Percentiles rank a stretch among this genome's conserved stretches.
phyloP scores from a whole-genome alignment of 23 tunicate genomes.

The Halocynthia roretzi region DNA sequence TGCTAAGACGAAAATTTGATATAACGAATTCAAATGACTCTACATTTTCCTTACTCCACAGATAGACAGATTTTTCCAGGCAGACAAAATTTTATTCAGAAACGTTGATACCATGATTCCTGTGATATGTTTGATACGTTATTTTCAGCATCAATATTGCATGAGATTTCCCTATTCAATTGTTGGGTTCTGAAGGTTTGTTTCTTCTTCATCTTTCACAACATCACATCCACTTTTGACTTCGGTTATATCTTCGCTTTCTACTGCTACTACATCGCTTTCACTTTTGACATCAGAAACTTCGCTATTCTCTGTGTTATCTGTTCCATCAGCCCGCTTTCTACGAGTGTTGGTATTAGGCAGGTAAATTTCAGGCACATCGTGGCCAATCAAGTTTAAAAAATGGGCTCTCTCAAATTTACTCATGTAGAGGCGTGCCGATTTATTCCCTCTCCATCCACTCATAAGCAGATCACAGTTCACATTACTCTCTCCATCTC shows the following conservation, averaged over 20 bases:
- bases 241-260: background rate
- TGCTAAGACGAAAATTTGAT: no score
- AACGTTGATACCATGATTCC: no score
- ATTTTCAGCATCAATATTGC: no score
- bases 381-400: slow-evolving; percentile 68
- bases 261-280: background rate
- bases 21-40: no score
- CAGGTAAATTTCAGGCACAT: slow-evolving; percentile 57
- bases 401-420: slow-evolving; percentile 86
- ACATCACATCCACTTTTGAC: no score
- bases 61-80: no score
- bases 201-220: no score
- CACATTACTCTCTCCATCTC: slow-evolving; percentile 27
- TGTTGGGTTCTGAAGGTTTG: no score
- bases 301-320: slow-evolving; percentile 7
- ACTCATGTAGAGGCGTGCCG: slow-evolving; percentile 65
- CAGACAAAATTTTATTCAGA: no score
- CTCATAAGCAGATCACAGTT: slow-evolving; percentile 60
- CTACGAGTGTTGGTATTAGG: slow-evolving; percentile 66
- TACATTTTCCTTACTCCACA: no score
- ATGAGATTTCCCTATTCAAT: no score
- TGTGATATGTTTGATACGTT: no score
- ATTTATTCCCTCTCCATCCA: slow-evolving; percentile 78
- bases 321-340: slow-evolving; percentile 46
- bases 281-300: background rate